These are phyloP conservation scores for Sorex araneus DNA, from an alignment of 2,113 vertebrate species.

Conservation along the genomic window DNA sequence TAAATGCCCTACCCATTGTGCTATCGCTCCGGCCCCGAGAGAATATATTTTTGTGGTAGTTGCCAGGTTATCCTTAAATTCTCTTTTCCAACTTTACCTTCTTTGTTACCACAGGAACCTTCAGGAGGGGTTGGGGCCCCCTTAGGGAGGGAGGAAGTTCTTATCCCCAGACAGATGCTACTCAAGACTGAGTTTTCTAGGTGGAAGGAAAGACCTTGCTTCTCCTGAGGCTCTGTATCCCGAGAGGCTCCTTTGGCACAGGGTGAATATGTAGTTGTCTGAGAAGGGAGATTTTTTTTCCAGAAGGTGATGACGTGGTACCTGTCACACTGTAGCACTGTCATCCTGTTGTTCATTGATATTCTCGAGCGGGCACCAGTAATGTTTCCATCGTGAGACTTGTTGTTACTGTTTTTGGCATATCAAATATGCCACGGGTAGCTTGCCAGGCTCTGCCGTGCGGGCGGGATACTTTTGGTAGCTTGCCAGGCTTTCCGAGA, in stretches of 20 bases:
- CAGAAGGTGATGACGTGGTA: slow-evolving; percentile 19
- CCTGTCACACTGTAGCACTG: too few relatives aligned
- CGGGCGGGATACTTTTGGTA: too few relatives aligned
- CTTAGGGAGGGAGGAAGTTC: slow-evolving; percentile 67
- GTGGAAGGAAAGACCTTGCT: slow-evolving; percentile 57
- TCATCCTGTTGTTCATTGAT: too few relatives aligned
- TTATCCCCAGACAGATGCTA: slow-evolving; percentile 20
- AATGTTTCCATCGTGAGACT: too few relatives aligned
- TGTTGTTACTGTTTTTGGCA: too few relatives aligned
- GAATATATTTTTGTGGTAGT: slow-evolving; percentile 82
- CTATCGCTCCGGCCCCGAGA: slow-evolving; percentile 38
- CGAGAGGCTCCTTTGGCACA: not conserved
- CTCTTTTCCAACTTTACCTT: slow-evolving; percentile 65
- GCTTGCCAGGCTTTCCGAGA: too few relatives aligned
- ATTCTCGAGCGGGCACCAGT: too few relatives aligned
- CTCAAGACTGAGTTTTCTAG: slow-evolving; percentile 56
- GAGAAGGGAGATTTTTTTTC: not conserved
- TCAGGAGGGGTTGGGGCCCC: slow-evolving; percentile 70
- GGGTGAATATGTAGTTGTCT: not conserved
- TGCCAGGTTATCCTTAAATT: slow-evolving; percentile 69
- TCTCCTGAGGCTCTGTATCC: slow-evolving; percentile 19
- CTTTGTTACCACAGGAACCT: slow-evolving; percentile 64
- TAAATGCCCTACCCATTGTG: too few relatives aligned
- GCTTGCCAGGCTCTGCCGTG: too few relatives aligned
- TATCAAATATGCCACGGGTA: too few relatives aligned